Evolutionary conservation across 2,888 invertebrate species (phyloP).

Genomic region (Lagria hirta): DNA sequence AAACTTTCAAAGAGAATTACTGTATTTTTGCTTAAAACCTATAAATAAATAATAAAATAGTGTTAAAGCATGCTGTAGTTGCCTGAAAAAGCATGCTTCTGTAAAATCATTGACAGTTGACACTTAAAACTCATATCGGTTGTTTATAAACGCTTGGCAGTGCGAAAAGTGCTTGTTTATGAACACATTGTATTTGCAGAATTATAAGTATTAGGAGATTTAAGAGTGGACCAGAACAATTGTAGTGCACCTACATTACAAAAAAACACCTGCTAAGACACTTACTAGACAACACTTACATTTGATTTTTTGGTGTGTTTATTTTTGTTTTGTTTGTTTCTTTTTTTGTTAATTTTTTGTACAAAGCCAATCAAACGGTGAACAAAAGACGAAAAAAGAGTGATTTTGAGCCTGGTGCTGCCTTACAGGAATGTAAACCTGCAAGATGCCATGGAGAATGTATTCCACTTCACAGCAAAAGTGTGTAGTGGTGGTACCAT

Average conservation of each 20-base stretch:
- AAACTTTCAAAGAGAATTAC: too few species aligned
- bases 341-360: constrained; percentile 28
- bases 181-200: too few species aligned
- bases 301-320: constrained; percentile 20
- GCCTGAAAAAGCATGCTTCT: too few species aligned
- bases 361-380: constrained; percentile 11
- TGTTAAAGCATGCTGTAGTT: too few species aligned
- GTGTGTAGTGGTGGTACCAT: constrained; percentile 54
- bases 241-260: constrained; percentile 12
- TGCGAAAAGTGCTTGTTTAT: too few species aligned
- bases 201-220: too few species aligned
- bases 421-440: constrained; percentile 52
- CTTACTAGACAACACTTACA: constrained; percentile 9
- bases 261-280: constrained; percentile 9
- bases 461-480: constrained; percentile 63
- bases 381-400: constrained; percentile 12
- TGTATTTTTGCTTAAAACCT: too few species aligned
- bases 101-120: too few species aligned
- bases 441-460: constrained; percentile 60
- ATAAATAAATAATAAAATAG: too few species aligned
- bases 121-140: too few species aligned
- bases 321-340: constrained; percentile 27
- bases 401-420: constrained; percentile 31
- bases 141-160: too few species aligned
- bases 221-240: constrained; percentile 14